Evolutionary conservation across 2,888 invertebrate species (phyloP), one percentile per base, ranked within the genome.

Genomic region (Melolontha melolontha): DNA sequence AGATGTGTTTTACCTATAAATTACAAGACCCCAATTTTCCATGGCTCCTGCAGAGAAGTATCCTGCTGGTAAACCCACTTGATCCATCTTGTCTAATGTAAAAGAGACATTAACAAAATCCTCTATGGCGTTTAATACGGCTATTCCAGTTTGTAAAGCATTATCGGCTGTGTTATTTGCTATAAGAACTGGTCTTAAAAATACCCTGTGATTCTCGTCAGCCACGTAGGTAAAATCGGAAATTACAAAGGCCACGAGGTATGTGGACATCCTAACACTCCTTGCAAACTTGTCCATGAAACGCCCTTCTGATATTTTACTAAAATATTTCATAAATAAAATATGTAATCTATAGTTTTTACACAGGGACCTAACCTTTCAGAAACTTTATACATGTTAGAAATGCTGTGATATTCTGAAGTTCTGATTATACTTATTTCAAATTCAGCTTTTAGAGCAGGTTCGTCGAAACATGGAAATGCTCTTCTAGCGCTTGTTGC

Each of bases 21-120:
- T 57, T 64, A 90, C 87, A 47, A 96, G 82, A 5, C 96, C 96
- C 96, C 96, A 96, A 80, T 96, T 97, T 80, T 97, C 96, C 96
- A 96, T 96, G 42, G 95, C 96, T 16, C 92, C 92, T 70, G 92
- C 90, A 29, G 89, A 86, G 77, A 95, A 95, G 39, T 69, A 71
- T 11, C 29, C 55, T 75, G 95, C 92, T 0, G 95, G 93, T 8
- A 96, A 88, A 0, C 94, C 94, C 1, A 92, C 91, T 71, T 93
- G 89, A 75, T 93, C 92, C 78, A 93, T 84, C 80, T 95, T 94
- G 0, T 87, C 86, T 7, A 72, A 16, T 42, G 41, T 81, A 74
- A 88, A 89, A 16, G 14, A 11, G 5, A 87, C 78, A 0, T 80
- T 87, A 75, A 93, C 86, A 80, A 89, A 88, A 55, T 85, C 73